Evolutionary conservation across 2,797 vertebrate genomes (phyloP).

Genomic region (Sciurus vulgaris): DNA sequence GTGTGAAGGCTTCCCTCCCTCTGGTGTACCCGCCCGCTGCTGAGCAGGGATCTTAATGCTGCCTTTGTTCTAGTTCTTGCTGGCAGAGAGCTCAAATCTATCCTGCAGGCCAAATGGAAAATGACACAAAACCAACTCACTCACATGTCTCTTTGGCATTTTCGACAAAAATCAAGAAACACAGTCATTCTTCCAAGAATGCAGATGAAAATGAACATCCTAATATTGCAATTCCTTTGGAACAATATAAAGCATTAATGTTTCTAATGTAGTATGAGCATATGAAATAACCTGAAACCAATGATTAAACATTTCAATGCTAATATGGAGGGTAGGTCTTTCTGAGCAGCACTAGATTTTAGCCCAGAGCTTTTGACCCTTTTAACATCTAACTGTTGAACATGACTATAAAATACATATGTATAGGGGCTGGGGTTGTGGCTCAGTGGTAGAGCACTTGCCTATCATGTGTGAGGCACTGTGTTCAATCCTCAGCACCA

Average conservation of each 20-base stretch:
- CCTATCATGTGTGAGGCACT: too few relatives aligned
- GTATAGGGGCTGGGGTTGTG: too few relatives aligned
- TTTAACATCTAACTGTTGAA: background rate
- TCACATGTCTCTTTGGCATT: background rate
- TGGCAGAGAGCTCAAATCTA: background rate
- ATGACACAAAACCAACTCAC: background rate
- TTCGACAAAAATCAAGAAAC: slow-evolving; percentile 3
- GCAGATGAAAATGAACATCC: background rate
- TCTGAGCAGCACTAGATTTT: background rate
- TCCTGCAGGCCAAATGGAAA: background rate
- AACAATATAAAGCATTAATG: background rate
- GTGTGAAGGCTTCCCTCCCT: background rate
- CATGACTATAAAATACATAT: background rate
- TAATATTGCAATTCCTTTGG: background rate
- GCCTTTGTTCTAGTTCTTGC: background rate
- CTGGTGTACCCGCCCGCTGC: rapidly evolving
- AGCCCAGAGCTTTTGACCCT: background rate
- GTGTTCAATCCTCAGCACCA: too few relatives aligned
- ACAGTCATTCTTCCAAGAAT: background rate
- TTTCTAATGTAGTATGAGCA: background rate
- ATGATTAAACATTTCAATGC: background rate
- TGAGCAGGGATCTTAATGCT: background rate
- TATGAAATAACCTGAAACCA: background rate
- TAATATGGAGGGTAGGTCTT: background rate
- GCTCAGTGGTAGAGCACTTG: too few relatives aligned